Conservation (phyloP, 2,797 vertebrate species). For the Falco novaeseelandiae region DNA sequence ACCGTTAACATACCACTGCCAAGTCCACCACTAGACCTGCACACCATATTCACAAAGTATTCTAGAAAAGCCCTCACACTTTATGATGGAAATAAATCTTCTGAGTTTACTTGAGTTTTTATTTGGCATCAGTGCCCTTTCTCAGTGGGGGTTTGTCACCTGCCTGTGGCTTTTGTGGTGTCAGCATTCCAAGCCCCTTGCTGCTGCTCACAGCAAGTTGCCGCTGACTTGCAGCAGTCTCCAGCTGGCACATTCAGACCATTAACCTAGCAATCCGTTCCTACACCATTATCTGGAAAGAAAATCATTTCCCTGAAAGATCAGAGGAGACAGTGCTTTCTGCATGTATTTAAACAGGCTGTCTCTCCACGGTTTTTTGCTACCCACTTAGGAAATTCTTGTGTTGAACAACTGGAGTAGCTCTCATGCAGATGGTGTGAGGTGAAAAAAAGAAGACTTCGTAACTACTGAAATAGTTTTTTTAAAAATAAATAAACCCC, state of each 20-base stretch:
- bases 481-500: not conserved
- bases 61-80: not conserved
- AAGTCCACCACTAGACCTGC: not conserved
- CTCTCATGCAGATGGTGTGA: not conserved
- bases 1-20: too few species aligned
- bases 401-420: not conserved
- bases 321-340: not conserved
- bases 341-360: not conserved
- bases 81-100: not conserved
- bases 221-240: not conserved
- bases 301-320: not conserved
- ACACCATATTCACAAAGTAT: not conserved
- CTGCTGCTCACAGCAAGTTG: not conserved
- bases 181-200: rapidly evolving
- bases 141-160: not conserved
- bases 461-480: not conserved
- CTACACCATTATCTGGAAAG: not conserved
- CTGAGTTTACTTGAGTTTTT: not conserved
- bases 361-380: not conserved
- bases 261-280: not conserved
- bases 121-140: not conserved
- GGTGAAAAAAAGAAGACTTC: not conserved
- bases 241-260: rapidly evolving
- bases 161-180: rapidly evolving
- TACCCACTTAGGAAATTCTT: not conserved